A percentile compares a stretch with the other conserved stretches of the same genome.
phyloP scores from a whole-genome alignment of 1,140 invertebrate genomes.

The Plodia interpunctella region DNA sequence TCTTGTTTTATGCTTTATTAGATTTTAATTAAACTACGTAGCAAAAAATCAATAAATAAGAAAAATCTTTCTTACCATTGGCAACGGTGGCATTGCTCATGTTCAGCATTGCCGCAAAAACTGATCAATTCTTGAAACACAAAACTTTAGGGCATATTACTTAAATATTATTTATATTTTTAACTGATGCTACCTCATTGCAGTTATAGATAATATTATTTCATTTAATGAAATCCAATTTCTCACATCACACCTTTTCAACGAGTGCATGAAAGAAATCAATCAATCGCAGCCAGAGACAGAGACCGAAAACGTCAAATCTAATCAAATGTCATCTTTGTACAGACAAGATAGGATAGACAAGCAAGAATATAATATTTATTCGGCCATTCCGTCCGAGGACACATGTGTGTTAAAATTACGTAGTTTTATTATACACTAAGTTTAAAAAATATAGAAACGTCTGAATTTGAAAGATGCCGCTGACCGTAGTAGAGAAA shows the following conservation, averaged over 20 bases:
- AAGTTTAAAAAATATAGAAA: too few relatives aligned
- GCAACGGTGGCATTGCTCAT: slow-evolving; percentile 56
- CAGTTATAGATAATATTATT: slow-evolving; percentile 42
- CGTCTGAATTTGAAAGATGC: too few relatives aligned
- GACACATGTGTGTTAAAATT: too few relatives aligned
- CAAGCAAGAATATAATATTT: not conserved
- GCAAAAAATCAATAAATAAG: not conserved
- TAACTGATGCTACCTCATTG: slow-evolving; percentile 63
- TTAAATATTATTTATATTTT: slow-evolving; percentile 41
- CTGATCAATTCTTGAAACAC: slow-evolving; percentile 32
- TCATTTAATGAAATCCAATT: slow-evolving; percentile 39
- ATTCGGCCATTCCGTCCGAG: too few relatives aligned
- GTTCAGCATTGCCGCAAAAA: slow-evolving; percentile 58
- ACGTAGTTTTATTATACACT: too few relatives aligned
- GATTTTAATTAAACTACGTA: not conserved
- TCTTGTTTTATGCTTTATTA: not conserved
- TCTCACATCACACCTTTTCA: slow-evolving; percentile 47
- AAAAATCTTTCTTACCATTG: slow-evolving; percentile 48
- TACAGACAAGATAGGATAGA: too few relatives aligned
- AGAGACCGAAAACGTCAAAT: slow-evolving; percentile 1
- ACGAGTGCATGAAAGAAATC: slow-evolving; percentile 5
- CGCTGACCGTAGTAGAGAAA: too few relatives aligned
- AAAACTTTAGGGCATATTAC: slow-evolving; percentile 68
- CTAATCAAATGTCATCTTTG: not conserved
- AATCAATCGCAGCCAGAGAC: slow-evolving; percentile 1